Evolutionary conservation across 2,113 vertebrate species (phyloP), one percentile per base, ranked within the genome.

Genomic region (Gallinago media): DNA sequence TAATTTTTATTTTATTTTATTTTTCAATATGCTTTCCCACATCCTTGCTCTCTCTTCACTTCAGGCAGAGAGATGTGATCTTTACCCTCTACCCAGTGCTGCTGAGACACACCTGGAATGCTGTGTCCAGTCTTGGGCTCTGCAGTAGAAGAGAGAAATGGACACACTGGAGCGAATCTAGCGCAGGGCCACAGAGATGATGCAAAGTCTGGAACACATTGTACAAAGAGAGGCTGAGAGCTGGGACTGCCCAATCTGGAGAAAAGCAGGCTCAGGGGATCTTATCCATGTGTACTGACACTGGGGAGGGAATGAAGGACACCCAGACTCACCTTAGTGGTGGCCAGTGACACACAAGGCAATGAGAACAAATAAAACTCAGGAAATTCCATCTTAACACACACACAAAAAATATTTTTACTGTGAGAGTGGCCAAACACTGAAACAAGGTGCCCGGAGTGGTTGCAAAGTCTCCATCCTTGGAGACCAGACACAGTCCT

Each of bases 161-260:
- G n/a, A 22, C 12, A 23, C 15, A 16, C 18, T n/a, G 15, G 12
- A 47, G n/a, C 15, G 32, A 44, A 62, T 2, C 26, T 26, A 12
- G n/a, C 4, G 59, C 40, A 27, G 25, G 18, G 15, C 12, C 23
- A 49, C 27, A 32, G 47, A 55, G 55, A 36, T 12, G 21, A 36
- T 20, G 31, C 22, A 65, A 8, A 9, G 38, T 47, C 55, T 34
- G 38, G 19, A 29, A 20, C 23, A 59, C 10, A 13, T 31, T 0
- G 0, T 31, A 50, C 0, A 0, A 38, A 12, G 8, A 70, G 26
- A 62, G 36, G 21, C 4, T 0, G 2, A 50, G 20, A 59, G 19
- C 26, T 46, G 27, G 38, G 38, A 67, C 15, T 54, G 16, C 8
- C 10, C 34, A 68, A 44, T 18, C 31, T 46, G 26, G 18, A 42